Percentiles rank a stretch among this genome's conserved stretches.
These are phyloP conservation scores for Papilio demoleus DNA, from an alignment of 2,888 invertebrate species.

Conservation along the genomic window DNA sequence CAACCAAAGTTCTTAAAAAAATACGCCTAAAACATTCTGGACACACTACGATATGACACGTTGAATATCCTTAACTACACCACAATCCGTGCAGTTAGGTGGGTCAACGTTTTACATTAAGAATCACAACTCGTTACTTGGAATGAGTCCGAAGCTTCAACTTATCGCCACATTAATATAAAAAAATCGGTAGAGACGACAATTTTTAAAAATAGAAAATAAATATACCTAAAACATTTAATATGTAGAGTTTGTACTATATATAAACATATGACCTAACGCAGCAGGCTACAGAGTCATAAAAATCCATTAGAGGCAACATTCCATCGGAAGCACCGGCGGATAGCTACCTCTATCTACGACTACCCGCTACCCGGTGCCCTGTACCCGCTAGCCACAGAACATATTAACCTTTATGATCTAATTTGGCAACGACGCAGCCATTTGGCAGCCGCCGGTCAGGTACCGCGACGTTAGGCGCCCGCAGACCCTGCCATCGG, in stretches of 20 bases:
- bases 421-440: constrained; percentile 70
- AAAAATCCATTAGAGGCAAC: constrained; percentile 47
- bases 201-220: too few species aligned
- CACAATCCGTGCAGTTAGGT: too few species aligned
- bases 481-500: constrained; percentile 15
- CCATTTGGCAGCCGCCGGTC: constrained; percentile 69
- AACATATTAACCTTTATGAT: constrained; percentile 76
- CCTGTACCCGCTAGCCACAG: constrained; percentile 45
- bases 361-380: constrained; percentile 40
- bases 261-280: constrained; percentile 6
- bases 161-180: too few species aligned
- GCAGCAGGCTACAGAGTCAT: constrained; percentile 38
- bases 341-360: constrained; percentile 46
- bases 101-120: too few species aligned
- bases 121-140: too few species aligned
- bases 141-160: too few species aligned
- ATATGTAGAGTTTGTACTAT: neutral
- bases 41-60: too few species aligned
- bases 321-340: constrained; percentile 42
- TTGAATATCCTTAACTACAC: too few species aligned
- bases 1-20: too few species aligned
- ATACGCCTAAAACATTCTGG: too few species aligned
- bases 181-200: too few species aligned
- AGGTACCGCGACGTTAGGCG: constrained; percentile 55
- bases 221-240: neutral